Evolutionary conservation across 2,113 vertebrate genomes (phyloP), one percentile per base, ranked within the genome.

Genomic region (Engraulis encrasicolus): DNA sequence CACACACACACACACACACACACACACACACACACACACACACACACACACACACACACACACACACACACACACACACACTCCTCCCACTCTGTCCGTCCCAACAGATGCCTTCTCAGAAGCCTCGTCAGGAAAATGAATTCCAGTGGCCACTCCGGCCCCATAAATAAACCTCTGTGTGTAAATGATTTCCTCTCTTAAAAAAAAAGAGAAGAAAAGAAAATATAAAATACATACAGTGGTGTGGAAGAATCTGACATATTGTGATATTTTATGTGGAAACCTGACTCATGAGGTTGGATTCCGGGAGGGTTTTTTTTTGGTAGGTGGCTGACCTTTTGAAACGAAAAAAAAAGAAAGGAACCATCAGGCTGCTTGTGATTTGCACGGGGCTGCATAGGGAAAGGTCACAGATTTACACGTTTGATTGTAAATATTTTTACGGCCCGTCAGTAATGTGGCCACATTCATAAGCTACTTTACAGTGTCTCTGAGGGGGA

Each of bases 71-170:
- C n/a, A n/a, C n/a, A n/a, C 40, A 45, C 40, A 3, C 40, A 45
- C 40, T 3, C 40, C 9, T 45, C 9, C 40, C 40, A 5, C 40
- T 45, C 40, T 45, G 9, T 45, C 40, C 40, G 80, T 50, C 40
- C n/a, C 79, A 85, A 83, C 77, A 84, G 78, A 84, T 66, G 82
- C 86, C 84, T 85, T 84, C 82, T 79, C 50, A 81, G 84, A 84
- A 78, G 85, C 83, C 87, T 87, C 84, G 88, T 89, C 84, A 82
- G 79, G 88, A 87, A 90, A 88, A 91, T 90, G 20, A 89, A 89
- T 87, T 86, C 85, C 61, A 79, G 40, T 81, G 84, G 81, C 86
- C 84, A 81, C 79, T 66, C 58, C 31, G 36, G 83, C 82, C n/a
- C 61, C 84, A 86, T 90, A 90, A 89, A 88, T 90, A 31, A 66